A percentile compares a stretch with the other conserved stretches of the same genome.
phyloP scores from a whole-genome alignment of 2,888 invertebrate genomes.

The Xestia rhomboidea region DNA sequence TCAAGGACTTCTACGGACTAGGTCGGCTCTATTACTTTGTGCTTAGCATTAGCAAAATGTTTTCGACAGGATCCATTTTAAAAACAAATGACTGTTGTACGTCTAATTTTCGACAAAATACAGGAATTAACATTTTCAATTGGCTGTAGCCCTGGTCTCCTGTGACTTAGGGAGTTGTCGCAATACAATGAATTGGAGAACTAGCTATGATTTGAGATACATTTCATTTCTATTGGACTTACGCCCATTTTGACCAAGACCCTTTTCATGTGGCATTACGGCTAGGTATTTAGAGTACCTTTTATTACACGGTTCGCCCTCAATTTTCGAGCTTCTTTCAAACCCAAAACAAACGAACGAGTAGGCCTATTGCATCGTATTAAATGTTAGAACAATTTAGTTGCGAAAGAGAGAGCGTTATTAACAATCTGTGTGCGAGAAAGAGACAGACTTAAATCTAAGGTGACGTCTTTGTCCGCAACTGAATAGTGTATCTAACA shows the following conservation, averaged over 20 bases:
- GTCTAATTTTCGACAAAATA: not conserved
- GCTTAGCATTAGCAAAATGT: not conserved
- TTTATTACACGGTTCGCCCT: not conserved
- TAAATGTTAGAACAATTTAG: conserved; percentile 57
- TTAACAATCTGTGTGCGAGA: conserved; percentile 43
- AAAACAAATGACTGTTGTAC: not conserved
- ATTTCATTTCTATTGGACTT: not conserved
- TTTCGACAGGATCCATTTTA: not conserved
- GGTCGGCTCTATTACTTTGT: not conserved
- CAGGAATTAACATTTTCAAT: not conserved
- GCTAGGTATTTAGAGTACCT: not conserved
- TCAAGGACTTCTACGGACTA: not conserved
- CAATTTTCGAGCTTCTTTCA: conserved; percentile 25
- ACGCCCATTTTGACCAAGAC: not conserved
- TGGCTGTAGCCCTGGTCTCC: not conserved
- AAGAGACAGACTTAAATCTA: conserved; percentile 50
- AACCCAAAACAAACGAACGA: conserved; percentile 30
- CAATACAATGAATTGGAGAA: not conserved
- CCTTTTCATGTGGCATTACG: not conserved
- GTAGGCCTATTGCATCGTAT: conserved; percentile 34
- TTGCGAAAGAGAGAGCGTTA: conserved; percentile 48
- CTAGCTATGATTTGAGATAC: not conserved
- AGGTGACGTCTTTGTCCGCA: conserved; percentile 50
- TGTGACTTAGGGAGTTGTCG: not conserved
- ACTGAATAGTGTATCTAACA: conserved; percentile 53